phyloP scores from a whole-genome alignment of 2,797 vertebrate genomes.

The Hippoglossus hippoglossus region DNA sequence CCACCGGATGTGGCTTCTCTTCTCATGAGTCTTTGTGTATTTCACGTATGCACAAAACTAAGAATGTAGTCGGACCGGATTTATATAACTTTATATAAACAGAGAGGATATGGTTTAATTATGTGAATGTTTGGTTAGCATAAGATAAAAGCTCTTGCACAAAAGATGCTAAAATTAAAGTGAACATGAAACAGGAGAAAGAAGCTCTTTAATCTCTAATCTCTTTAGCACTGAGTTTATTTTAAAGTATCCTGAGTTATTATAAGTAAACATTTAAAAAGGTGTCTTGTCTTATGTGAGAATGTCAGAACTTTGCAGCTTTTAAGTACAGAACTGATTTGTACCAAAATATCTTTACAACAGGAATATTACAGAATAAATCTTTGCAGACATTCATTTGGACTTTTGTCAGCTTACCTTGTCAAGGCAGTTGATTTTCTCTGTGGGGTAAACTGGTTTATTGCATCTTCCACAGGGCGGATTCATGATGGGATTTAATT shows the following conservation, averaged over 20 bases:
- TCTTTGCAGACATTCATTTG: not conserved
- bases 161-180: no score
- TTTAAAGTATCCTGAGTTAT: not conserved
- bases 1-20: not conserved
- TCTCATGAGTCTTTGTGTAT: not conserved
- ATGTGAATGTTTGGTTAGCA: no score
- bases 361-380: not conserved
- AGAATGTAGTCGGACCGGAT: no score
- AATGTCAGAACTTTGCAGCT: not conserved
- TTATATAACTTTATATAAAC: no score
- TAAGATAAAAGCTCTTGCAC: no score
- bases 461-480: conserved; percentile 94
- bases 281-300: not conserved
- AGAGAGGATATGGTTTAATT: no score
- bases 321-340: not conserved
- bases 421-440: conserved; percentile 97
- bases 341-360: not conserved
- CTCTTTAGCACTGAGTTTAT: no score
- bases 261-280: no score
- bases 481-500: conserved; percentile 85
- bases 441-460: conserved; percentile 96
- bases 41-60: not conserved
- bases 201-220: no score
- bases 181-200: no score
- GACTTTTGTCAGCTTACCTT: conserved; percentile 85